These are phyloP conservation scores for Saguinus imperator DNA, from an alignment of 2,113 vertebrate species.

Conservation along the genomic window DNA sequence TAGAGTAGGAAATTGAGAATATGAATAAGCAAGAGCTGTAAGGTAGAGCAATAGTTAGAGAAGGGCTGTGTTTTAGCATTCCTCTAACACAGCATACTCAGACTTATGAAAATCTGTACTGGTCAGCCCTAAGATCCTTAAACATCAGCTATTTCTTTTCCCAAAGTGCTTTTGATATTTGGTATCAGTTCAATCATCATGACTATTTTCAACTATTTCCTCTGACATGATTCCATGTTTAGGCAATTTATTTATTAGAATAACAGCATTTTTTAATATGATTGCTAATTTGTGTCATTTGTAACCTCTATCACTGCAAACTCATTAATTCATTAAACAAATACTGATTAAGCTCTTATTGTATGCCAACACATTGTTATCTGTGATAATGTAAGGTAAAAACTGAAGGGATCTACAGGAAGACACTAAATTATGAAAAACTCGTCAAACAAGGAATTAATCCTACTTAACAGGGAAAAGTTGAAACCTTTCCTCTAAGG, in stretches of 20 bases:
- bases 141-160: neutral
- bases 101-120: neutral
- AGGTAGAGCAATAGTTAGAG: neutral
- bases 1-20: neutral
- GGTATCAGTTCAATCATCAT: neutral
- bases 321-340: neutral
- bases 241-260: neutral
- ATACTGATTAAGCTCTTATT: neutral
- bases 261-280: neutral
- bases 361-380: neutral
- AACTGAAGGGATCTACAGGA: neutral
- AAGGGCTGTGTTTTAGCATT: neutral
- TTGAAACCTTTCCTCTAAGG: neutral
- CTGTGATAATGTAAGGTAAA: neutral
- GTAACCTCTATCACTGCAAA: neutral
- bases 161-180: neutral
- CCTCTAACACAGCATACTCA: neutral
- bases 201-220: neutral
- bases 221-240: neutral
- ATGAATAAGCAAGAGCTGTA: neutral
- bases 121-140: neutral
- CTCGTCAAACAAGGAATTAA: neutral
- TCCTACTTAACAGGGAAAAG: neutral
- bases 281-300: neutral
- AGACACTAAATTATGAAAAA: neutral